These are phyloP conservation scores for Epistrophella euchroma DNA, from an alignment of 2,888 invertebrate species.

Conservation along the genomic window DNA sequence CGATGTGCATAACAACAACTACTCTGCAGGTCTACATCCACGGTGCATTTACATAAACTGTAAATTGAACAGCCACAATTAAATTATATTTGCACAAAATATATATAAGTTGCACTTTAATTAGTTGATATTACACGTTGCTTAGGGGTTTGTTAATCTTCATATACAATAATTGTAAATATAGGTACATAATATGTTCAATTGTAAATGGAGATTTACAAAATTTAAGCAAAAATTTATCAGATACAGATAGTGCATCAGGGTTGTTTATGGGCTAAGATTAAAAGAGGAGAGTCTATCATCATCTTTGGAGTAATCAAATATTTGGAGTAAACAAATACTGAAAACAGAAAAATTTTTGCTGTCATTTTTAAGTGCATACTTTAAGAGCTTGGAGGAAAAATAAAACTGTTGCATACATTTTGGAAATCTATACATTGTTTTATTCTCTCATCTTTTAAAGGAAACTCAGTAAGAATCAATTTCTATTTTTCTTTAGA, in stretches of 20 bases:
- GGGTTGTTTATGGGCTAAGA: neutral
- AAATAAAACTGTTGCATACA: slow-evolving; percentile 3
- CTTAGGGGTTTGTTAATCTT: too few species aligned
- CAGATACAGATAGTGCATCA: neutral
- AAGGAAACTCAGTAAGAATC: too few species aligned
- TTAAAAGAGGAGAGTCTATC: neutral
- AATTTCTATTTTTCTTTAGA: too few species aligned
- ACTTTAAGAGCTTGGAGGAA: neutral
- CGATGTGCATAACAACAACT: neutral
- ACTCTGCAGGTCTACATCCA: too few species aligned
- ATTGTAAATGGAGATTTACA: neutral
- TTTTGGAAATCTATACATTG: neutral
- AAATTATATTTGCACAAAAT: neutral
- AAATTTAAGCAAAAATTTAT: neutral
- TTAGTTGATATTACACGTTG: neutral
- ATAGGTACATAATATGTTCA: too few species aligned
- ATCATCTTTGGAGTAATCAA: neutral
- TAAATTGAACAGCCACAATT: neutral
- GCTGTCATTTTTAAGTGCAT: neutral
- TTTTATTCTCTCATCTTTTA: neutral
- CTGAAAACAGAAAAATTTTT: neutral
- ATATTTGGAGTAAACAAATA: neutral
- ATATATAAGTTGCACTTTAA: neutral
- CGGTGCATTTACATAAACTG: neutral
- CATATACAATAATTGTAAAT: too few species aligned